Evolutionary conservation across 2,113 vertebrate species (phyloP).

Genomic region (Gallinago jamesoni): DNA sequence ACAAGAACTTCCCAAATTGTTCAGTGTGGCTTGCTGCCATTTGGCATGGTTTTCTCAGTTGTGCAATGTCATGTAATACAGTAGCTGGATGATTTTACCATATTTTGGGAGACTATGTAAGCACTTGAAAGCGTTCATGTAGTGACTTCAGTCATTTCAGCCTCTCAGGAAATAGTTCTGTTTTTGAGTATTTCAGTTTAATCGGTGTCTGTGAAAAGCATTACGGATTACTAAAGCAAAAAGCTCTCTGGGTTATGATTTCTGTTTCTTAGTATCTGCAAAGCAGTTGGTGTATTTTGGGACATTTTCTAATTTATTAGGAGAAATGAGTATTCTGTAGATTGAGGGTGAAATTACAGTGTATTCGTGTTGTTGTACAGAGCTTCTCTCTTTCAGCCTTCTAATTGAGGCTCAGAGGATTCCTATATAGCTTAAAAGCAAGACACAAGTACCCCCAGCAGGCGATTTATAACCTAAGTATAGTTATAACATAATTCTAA

Average conservation of each 20-base stretch:
- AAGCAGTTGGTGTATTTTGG: background rate
- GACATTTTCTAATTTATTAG: background rate
- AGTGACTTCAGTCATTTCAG: constrained; percentile 18
- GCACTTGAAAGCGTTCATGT: background rate
- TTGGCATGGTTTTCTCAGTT: background rate
- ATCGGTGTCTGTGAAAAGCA: background rate
- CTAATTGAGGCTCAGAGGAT: background rate
- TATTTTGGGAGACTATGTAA: constrained; percentile 3
- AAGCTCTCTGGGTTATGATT: background rate
- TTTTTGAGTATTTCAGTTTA: background rate
- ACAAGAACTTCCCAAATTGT: background rate
- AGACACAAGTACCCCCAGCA: background rate
- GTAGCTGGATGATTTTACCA: constrained; percentile 28
- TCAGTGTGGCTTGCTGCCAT: background rate
- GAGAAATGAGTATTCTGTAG: background rate
- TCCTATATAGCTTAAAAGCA: background rate
- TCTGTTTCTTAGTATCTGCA: background rate
- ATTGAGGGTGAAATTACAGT: background rate
- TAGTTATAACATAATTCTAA: background rate
- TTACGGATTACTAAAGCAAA: background rate
- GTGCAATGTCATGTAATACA: constrained; percentile 1
- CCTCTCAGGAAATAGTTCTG: background rate
- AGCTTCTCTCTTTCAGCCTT: background rate
- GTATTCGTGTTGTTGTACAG: background rate
- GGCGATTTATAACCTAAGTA: background rate